phyloP scores from a whole-genome alignment of 2,113 vertebrate genomes.

The Raja brachyura region DNA sequence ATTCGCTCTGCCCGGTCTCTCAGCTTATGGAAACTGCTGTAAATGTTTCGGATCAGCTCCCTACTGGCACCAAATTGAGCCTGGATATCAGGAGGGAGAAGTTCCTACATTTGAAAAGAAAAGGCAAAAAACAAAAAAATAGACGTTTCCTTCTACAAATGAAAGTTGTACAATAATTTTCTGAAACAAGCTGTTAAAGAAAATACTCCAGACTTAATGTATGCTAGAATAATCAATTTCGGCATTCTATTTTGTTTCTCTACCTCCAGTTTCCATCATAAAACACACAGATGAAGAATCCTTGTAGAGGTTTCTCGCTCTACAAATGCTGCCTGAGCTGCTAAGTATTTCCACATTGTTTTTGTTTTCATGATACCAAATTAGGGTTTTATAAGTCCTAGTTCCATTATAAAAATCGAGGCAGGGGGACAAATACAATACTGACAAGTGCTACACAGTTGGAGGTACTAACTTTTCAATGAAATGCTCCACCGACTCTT shows the following conservation, averaged over 20 bases:
- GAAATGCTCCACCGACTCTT: background rate
- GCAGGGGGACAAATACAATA: background rate
- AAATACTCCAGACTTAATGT: background rate
- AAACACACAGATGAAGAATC: no score
- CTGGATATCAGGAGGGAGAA: constrained; percentile 86
- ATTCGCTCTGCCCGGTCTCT: constrained; percentile 82
- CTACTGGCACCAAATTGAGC: constrained; percentile 79
- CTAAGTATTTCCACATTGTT: no score
- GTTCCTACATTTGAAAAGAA: constrained; percentile 63
- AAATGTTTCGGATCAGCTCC: constrained; percentile 84
- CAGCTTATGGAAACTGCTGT: constrained; percentile 85
- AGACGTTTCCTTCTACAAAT: background rate
- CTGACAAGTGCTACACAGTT: background rate
- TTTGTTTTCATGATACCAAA: no score
- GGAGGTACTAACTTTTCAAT: background rate
- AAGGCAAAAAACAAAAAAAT: background rate
- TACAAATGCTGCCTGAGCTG: no score
- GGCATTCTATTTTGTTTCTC: background rate
- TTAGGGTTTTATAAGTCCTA: background rate
- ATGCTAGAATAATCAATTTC: background rate
- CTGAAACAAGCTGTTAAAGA: background rate
- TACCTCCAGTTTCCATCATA: background rate
- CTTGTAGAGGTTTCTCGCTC: no score
- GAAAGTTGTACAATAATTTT: background rate
- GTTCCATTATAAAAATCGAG: background rate